Conservation (phyloP, 2,797 vertebrate species). For the Eulemur coronatus region DNA sequence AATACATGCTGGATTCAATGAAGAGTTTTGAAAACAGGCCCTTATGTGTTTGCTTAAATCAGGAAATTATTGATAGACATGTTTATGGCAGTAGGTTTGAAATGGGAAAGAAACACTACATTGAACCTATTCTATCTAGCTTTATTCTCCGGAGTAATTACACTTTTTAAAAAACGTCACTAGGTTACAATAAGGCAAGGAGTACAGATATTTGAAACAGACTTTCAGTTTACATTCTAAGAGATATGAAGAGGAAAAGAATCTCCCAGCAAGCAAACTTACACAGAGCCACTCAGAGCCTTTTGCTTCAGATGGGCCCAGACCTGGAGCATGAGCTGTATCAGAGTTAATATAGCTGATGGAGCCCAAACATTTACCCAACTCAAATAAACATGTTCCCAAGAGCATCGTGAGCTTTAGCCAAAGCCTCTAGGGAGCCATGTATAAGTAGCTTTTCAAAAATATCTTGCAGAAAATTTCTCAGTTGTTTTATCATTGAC, state of each 20-base stretch:
- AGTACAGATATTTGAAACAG: constrained; percentile 11
- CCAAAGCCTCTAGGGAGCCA: neutral
- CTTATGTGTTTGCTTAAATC: neutral
- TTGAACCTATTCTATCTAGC: neutral
- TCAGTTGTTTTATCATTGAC: constrained; percentile 67
- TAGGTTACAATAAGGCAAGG: constrained; percentile 2
- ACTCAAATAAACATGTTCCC: constrained; percentile 39
- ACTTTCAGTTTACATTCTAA: constrained; percentile 9
- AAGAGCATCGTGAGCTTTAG: neutral
- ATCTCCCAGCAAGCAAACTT: neutral
- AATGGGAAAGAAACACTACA: neutral
- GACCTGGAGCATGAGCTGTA: neutral
- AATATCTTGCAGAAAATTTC: constrained; percentile 70
- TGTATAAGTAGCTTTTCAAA: constrained; percentile 74
- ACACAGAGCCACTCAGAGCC: neutral
- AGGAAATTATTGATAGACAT: neutral
- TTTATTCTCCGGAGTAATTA: constrained; percentile 33
- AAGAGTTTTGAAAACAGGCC: neutral
- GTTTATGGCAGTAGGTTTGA: constrained; percentile 2
- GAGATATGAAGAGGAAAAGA: neutral
- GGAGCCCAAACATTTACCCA: neutral
- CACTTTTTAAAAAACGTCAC: neutral
- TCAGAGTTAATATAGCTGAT: neutral
- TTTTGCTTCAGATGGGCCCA: neutral
- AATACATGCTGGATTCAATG: neutral